Evolutionary conservation across 1,140 invertebrate genomes (phyloP).

Genomic region (Pogonognathellus flavescens): DNA sequence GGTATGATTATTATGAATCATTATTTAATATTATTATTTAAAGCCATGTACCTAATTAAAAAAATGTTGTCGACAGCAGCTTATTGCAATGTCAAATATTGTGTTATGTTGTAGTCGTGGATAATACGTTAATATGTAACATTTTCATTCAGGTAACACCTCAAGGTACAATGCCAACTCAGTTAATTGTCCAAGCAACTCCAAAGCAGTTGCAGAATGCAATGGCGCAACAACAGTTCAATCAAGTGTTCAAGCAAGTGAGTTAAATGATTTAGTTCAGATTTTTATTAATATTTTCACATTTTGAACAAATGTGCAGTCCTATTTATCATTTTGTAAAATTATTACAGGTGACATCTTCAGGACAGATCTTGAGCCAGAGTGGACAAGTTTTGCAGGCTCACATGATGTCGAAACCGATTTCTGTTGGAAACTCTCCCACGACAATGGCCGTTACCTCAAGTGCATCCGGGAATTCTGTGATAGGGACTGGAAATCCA

Average conservation of each 20-base stretch:
- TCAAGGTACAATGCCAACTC: constrained; percentile 48
- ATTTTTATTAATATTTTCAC: not conserved
- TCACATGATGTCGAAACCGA: constrained; percentile 49
- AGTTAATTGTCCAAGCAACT: constrained; percentile 56
- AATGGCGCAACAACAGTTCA: constrained; percentile 48
- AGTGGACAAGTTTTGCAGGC: constrained; percentile 50
- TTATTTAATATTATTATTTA: too few relatives aligned
- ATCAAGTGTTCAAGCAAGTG: constrained; percentile 59
- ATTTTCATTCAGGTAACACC: constrained; percentile 16
- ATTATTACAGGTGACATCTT: constrained; percentile 2
- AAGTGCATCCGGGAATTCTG: constrained; percentile 21
- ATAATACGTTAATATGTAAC: too few relatives aligned
- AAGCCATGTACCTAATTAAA: too few relatives aligned
- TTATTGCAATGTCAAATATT: too few relatives aligned
- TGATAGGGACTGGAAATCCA: not conserved
- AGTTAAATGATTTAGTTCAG: not conserved
- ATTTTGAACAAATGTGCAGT: not conserved
- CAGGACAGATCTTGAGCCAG: constrained; percentile 42
- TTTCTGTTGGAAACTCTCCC: constrained; percentile 7
- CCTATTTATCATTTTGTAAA: not conserved
- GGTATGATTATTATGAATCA: constrained; percentile 1
- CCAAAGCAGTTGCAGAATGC: constrained; percentile 56
- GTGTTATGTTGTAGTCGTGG: too few relatives aligned
- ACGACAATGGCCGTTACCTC: constrained; percentile 37
- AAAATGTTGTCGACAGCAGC: too few relatives aligned